Base-by-base conservation (phyloP, 2,888 invertebrate species). In the Polydrusus pterygomalis region DNA sequence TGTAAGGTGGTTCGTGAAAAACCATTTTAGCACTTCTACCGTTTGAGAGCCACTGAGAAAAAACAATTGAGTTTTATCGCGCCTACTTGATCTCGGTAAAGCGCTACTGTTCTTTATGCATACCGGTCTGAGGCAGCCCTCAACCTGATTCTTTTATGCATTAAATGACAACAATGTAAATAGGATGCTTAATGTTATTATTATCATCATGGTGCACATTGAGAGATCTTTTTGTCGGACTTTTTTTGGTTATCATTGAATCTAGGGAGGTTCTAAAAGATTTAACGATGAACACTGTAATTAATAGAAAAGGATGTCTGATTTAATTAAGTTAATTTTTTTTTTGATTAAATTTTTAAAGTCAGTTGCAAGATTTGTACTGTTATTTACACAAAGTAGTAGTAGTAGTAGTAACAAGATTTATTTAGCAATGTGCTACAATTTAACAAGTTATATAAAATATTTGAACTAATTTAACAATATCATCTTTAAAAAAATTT, bases 11-110 rank as follows among this genome's bases (percentile, higher is more conserved):
- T 34, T 34, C 8, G 8, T 6, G 8, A 34, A 34, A 34, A 7
- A 2, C 2, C 25, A 5, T 25, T 25, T 5, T 5, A 25, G 8
- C 2, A 7, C 34, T 34, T 8, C 34, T 34, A 34, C 67, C 47
- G 78, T 81, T 82, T 82, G 78, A 75, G 78, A 72, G 78, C 75
- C 80, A 9, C 86, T 82, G 85, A 45, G 30, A 38, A 75, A 79
- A 85, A 82, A 84, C 84, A 85, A 86, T 86, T 83, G 80, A 81
- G 78, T 80, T 82, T 85, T 86, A 86, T 86, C 86, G 84, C 79
- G 80, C 81, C 83, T 82, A 84, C 85, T 85, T 84, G 85, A 86
- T 86, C 86, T 85, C 77, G 72, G 81, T 79, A 83, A 84, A 83
- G 82, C 81, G 81, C 81, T 80, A 79, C 81, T 81, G 80, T 82